Conservation (phyloP, 2,113 vertebrate species). For the Centrocercus urophasianus region DNA sequence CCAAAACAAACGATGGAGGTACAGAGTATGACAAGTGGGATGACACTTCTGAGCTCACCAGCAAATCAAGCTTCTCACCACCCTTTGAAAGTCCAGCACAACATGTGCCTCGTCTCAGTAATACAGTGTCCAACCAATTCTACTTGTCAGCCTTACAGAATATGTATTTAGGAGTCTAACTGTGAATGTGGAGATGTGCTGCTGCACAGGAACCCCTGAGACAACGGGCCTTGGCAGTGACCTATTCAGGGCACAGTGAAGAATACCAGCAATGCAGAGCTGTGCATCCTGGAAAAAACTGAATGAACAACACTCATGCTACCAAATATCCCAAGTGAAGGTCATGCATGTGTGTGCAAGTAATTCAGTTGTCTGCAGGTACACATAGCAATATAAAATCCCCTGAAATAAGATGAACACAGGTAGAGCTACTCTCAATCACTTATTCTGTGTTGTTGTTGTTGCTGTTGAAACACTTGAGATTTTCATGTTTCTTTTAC, state of each 20-base stretch:
- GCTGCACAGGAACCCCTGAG: accelerated
- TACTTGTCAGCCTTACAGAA: accelerated
- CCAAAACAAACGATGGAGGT: background rate
- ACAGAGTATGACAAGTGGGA: background rate
- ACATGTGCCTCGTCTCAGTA: background rate
- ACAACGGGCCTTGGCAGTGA: background rate
- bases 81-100: background rate
- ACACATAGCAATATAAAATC: background rate
- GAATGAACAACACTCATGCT: accelerated
- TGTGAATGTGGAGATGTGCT: accelerated
- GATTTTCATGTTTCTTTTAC: background rate
- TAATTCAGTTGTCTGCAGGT: background rate
- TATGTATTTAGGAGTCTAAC: accelerated
- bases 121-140: accelerated
- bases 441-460: background rate
- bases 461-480: background rate
- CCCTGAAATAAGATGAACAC: background rate
- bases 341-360: background rate
- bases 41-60: background rate
- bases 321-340: background rate
- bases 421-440: background rate
- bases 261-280: background rate
- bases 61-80: background rate
- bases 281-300: background rate
- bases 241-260: background rate